Evolutionary conservation across 64 coral and sea anemone genomes (phyloP).

Genomic region (Exaiptasia diaphana): DNA sequence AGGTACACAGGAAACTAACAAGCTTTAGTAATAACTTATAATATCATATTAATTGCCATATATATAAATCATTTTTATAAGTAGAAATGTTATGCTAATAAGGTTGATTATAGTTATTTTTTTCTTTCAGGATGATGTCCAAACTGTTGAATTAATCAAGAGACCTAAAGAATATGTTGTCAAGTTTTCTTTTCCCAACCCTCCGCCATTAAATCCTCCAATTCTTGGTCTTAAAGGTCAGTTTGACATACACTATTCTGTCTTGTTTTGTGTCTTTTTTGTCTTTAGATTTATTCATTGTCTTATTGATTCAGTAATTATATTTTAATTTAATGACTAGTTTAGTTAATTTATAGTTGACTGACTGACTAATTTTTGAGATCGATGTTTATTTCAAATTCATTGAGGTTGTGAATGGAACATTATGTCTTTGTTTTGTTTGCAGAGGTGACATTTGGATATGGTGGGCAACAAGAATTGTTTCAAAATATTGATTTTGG

Average conservation of each 20-base stretch:
- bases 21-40: no score
- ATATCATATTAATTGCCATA: neutral
- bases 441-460: conserved; percentile 87
- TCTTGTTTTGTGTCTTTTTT: no score
- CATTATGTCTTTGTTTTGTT: neutral
- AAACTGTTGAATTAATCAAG: conserved; percentile 79
- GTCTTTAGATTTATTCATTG: no score
- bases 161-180: conserved; percentile 96
- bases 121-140: conserved; percentile 66
- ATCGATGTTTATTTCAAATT: no score
- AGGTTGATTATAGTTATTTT: neutral
- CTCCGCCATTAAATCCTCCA: conserved; percentile 86
- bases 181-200: conserved; percentile 88
- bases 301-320: no score
- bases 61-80: neutral
- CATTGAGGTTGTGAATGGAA: neutral
- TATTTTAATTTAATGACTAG: no score
- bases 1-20: no score
- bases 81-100: neutral
- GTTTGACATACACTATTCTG: no score
- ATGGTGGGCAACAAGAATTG: conserved; percentile 75
- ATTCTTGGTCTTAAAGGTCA: conserved; percentile 97
- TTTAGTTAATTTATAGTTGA: no score
- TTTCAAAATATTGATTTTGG: conserved; percentile 90
- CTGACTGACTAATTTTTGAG: no score